Base-by-base conservation (phyloP, 2,797 vertebrate species). In the Triplophysa bombifrons region DNA sequence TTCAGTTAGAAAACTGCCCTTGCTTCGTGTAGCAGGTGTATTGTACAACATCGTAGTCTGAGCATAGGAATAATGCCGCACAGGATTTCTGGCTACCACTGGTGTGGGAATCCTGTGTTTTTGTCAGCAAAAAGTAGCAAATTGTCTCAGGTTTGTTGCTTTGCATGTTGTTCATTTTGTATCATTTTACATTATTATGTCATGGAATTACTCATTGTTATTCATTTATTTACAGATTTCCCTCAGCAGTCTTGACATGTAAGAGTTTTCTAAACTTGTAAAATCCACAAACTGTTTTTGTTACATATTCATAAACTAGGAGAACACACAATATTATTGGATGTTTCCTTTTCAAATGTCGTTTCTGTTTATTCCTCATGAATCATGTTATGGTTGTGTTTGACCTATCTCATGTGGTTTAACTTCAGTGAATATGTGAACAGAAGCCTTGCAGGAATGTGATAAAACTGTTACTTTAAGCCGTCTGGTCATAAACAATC, bases 111-210 rank as follows among this genome's bases (percentile, higher is more conserved):
- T 48, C 17, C 17, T 60, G 34, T n/a, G 13, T 11, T 22, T 61
- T 30, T 41, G 55, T 27, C 8, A 25, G 48, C n/a, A 56, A 65
- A 65, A 65, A 19, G 34, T 30, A 20, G 22, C 41, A 60, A 20
- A 58, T 13, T 17, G 65, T 48, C 65, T 41, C 55, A 48, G 53
- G 67, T 58, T 69, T 60, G 22, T 69, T 69, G 65, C 53, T 46
- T 63, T 64, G 16, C 30, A 25, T 25, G 60, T 70, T 30, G 60
- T 22, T 25, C 34, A 3, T 22, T 48, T 17, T 27, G 16, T 63
- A 30, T 20, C 1, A 30, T 48, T 58, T 60, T 48, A 48, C 2
- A 53, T 68, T 69, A 64, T 16, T 17, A 5, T 8, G n/a, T 53
- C 46, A 30, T 34, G 12, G 10, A 19, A 44, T 67, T 30, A 44